These are phyloP conservation scores for Hormiphora californensis DNA, from an alignment of 37 sponge, comb jelly and placozoan species.

Conservation along the genomic window DNA sequence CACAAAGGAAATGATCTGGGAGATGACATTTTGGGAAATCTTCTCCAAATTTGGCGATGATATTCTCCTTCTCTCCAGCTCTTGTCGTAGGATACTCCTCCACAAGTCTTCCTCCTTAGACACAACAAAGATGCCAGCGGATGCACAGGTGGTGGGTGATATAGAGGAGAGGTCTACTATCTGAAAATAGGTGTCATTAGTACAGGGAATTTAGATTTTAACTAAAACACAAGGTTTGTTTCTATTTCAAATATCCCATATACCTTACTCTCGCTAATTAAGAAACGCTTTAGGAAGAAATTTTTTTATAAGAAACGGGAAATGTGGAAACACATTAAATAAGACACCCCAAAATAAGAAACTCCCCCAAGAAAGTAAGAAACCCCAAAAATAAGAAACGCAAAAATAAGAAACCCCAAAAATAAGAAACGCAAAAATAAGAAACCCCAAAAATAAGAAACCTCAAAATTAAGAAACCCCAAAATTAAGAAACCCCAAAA, in stretches of 20 bases:
- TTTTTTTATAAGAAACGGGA: background rate
- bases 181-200: background rate
- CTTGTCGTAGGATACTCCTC: background rate
- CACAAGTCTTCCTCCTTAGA: background rate
- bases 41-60: background rate
- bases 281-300: background rate
- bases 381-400: too few relatives aligned
- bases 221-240: background rate
- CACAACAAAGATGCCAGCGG: constrained; percentile 20
- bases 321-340: background rate
- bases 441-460: too few relatives aligned
- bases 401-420: too few relatives aligned
- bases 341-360: background rate
- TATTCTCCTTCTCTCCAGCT: background rate
- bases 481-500: too few relatives aligned
- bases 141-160: constrained; percentile 38
- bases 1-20: background rate
- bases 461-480: too few relatives aligned
- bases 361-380: too few relatives aligned
- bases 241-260: background rate
- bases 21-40: background rate
- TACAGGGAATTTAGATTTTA: background rate
- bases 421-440: too few relatives aligned
- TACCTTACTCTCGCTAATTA: background rate
- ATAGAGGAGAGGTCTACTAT: background rate